phyloP scores from a whole-genome alignment of 1,140 invertebrate genomes.

The Yoshiicerus persimilis region DNA sequence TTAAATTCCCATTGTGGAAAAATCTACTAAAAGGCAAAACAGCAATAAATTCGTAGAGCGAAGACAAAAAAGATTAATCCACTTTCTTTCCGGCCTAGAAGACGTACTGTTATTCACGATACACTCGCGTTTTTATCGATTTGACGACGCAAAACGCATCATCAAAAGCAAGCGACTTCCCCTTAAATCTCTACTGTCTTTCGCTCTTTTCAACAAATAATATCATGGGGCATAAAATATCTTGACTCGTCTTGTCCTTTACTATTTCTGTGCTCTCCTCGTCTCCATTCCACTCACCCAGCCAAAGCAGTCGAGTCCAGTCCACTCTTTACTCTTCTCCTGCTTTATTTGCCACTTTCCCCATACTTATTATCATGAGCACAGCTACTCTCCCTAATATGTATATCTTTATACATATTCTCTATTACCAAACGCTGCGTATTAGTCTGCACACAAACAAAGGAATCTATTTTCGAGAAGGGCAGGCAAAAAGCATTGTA shows the following conservation, averaged over 20 bases:
- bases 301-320: too few species aligned
- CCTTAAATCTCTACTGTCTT: slow-evolving; percentile 41
- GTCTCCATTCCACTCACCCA: neutral
- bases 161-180: slow-evolving; percentile 38
- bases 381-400: neutral
- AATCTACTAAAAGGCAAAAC: slow-evolving; percentile 31
- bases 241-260: slow-evolving; percentile 19
- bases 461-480: neutral
- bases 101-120: slow-evolving; percentile 41
- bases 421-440: neutral
- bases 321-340: neutral
- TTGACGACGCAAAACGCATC: slow-evolving; percentile 35
- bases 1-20: slow-evolving; percentile 41
- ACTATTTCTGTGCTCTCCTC: neutral
- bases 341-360: neutral
- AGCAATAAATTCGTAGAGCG: slow-evolving; percentile 39
- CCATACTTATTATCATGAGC: neutral
- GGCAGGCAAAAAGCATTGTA: too few species aligned
- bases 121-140: slow-evolving; percentile 37
- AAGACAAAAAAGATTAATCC: slow-evolving; percentile 44
- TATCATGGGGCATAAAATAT: slow-evolving; percentile 40
- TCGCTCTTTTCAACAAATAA: slow-evolving; percentile 41
- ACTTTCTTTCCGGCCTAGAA: slow-evolving; percentile 36
- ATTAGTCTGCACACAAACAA: neutral
- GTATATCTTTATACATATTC: neutral